phyloP scores from a whole-genome alignment of 2,797 vertebrate species.

The Crocodylus rhombifer region DNA sequence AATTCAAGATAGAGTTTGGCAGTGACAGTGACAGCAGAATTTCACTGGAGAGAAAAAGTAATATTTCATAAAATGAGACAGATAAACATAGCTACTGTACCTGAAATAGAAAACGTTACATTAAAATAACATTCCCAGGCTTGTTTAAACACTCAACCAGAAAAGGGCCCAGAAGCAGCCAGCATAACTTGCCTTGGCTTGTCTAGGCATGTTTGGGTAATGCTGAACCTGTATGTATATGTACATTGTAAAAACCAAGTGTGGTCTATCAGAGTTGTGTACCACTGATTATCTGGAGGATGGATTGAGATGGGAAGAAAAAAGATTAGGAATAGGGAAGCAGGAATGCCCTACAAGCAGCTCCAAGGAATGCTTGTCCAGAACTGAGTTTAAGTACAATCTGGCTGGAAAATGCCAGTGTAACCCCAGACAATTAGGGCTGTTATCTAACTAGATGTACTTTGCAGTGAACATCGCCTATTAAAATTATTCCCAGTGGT shows the following conservation, averaged over 20 bases:
- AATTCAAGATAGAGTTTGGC: neutral
- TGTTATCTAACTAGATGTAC: neutral
- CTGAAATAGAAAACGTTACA: neutral
- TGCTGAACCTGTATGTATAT: neutral
- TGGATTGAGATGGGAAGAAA: neutral
- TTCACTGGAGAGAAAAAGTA: neutral
- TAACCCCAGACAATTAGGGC: neutral
- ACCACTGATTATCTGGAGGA: neutral
- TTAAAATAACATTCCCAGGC: constrained; percentile 35
- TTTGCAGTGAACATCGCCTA: neutral
- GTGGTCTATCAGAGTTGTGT: neutral
- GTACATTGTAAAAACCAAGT: neutral
- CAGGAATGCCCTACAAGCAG: neutral
- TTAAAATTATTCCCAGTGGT: neutral
- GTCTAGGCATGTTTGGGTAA: constrained; percentile 1
- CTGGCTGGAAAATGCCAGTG: neutral
- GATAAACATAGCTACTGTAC: neutral
- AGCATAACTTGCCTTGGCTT: neutral
- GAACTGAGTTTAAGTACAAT: neutral
- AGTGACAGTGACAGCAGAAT: neutral
- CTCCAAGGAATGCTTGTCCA: neutral
- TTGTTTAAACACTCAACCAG: neutral
- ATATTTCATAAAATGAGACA: neutral
- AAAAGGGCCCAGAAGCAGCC: neutral
- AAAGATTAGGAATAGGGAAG: neutral